Percentiles rank a stretch among this genome's conserved stretches.
These are phyloP conservation scores for Chironomus tentans DNA, from an alignment of 2,888 invertebrate genomes.

Conservation along the genomic window DNA sequence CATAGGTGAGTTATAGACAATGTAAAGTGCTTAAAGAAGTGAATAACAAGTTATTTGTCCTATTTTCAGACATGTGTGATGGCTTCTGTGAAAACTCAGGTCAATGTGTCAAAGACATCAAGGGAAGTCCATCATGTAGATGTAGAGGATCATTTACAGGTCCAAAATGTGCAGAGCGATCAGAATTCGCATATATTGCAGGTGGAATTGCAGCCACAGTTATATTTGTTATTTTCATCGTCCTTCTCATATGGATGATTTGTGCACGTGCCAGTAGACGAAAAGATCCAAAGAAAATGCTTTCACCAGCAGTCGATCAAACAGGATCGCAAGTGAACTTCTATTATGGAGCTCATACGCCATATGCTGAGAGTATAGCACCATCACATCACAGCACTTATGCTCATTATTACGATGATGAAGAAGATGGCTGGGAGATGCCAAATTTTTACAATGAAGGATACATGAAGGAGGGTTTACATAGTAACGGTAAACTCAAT, in stretches of 20 bases:
- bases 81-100: constrained; percentile 86
- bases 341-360: constrained; percentile 90
- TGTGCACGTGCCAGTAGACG: constrained; percentile 83
- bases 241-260: constrained; percentile 93
- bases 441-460: constrained; percentile 95
- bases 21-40: constrained; percentile 34
- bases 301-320: constrained; percentile 80
- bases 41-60: neutral
- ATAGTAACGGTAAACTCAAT: constrained; percentile 84
- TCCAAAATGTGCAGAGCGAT: constrained; percentile 78
- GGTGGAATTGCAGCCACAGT: constrained; percentile 93
- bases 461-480: constrained; percentile 89
- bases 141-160: constrained; percentile 90
- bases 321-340: constrained; percentile 92
- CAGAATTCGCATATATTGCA: constrained; percentile 91
- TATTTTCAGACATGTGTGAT: constrained; percentile 62
- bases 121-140: constrained; percentile 78
- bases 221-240: constrained; percentile 83
- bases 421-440: constrained; percentile 96
- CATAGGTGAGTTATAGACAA: constrained; percentile 39
- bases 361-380: constrained; percentile 90
- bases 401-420: constrained; percentile 91
- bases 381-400: constrained; percentile 93
- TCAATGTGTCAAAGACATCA: constrained; percentile 70
- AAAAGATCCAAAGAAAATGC: constrained; percentile 84